A percentile compares a stretch with the other conserved stretches of the same genome.
phyloP scores from a whole-genome alignment of 2,113 vertebrate genomes.

The Ovis aries region DNA sequence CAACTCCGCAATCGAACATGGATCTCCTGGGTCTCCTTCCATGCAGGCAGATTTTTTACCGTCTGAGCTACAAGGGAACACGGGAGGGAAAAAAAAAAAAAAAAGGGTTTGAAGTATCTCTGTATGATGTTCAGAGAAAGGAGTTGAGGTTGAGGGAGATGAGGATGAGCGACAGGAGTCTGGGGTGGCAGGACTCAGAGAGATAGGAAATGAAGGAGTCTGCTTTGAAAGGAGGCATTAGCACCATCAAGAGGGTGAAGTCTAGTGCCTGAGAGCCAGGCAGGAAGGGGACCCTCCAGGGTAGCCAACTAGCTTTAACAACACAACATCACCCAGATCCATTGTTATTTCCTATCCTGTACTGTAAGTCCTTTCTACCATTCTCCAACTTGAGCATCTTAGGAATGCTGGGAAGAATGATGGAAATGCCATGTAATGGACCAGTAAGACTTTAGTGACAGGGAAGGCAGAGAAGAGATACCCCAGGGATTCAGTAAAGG shows the following conservation, averaged over 20 bases:
- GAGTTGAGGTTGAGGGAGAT: rapidly evolving
- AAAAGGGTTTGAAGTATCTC: neutral
- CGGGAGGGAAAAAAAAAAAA: neutral
- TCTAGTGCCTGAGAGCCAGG: neutral
- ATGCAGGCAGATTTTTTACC: neutral
- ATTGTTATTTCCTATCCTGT: neutral
- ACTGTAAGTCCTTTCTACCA: neutral
- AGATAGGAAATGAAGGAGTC: neutral
- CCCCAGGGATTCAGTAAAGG: neutral
- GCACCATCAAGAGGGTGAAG: too few species aligned
- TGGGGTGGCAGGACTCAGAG: neutral
- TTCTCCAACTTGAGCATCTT: neutral
- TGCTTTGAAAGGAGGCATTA: neutral
- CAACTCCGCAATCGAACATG: neutral
- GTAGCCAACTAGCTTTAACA: neutral
- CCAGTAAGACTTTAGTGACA: neutral
- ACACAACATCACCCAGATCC: neutral
- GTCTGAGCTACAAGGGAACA: neutral
- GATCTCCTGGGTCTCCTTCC: neutral
- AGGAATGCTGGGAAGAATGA: neutral
- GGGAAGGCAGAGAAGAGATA: neutral
- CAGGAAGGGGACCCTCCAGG: neutral
- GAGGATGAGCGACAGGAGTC: neutral
- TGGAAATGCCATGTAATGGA: rapidly evolving
- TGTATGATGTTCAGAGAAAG: neutral